A percentile compares a stretch with the other conserved stretches of the same genome.
Evolutionary conservation across 2,797 vertebrate species (phyloP).

Genomic region (Tokudaia tokunoshimensis): DNA sequence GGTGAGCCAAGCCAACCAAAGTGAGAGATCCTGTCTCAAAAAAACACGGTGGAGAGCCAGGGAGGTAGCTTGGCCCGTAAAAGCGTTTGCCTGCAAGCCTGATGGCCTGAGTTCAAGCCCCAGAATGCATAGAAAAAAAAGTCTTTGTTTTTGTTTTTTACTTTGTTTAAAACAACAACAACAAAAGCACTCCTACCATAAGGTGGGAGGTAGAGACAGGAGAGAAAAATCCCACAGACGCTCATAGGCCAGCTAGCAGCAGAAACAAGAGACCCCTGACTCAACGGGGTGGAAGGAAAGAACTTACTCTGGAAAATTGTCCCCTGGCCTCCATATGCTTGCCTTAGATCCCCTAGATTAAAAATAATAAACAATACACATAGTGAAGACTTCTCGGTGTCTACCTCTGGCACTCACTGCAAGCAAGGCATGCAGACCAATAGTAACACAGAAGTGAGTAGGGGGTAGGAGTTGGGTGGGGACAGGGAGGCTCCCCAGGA

Average conservation of each 20-base stretch:
- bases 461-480: background rate
- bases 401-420: background rate
- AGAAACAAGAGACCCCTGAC: background rate
- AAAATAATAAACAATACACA: background rate
- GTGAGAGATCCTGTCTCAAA: background rate
- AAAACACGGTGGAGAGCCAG: background rate
- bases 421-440: background rate
- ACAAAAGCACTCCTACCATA: background rate
- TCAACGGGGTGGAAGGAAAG: background rate
- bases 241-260: background rate
- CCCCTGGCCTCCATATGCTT: background rate
- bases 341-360: too few species aligned
- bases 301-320: background rate
- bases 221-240: background rate
- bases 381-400: background rate
- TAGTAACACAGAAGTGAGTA: background rate
- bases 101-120: background rate
- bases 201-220: too few species aligned
- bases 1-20: background rate
- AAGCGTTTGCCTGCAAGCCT: background rate
- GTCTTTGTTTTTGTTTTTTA: background rate
- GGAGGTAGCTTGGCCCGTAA: background rate
- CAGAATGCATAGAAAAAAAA: background rate
- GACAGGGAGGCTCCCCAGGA: background rate
- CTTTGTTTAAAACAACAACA: background rate